A percentile compares a stretch with the other conserved stretches of the same genome.
These are phyloP conservation scores for Pelagia noctiluca DNA, from an alignment of 30 jellyfish, hydroid and myxozoan genomes.

Conservation along the genomic window DNA sequence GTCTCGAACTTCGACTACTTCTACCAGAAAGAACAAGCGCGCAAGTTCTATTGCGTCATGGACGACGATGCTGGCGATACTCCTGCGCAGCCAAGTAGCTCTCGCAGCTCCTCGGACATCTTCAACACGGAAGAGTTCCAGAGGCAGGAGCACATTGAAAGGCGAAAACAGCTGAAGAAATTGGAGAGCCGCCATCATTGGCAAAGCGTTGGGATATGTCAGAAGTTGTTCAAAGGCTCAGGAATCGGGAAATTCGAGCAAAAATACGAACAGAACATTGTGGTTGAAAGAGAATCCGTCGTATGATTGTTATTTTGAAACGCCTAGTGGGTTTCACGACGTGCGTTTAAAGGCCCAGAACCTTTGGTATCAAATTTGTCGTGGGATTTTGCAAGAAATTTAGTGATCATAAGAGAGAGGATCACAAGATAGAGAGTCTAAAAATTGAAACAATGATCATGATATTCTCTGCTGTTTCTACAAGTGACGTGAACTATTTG, in stretches of 20 bases:
- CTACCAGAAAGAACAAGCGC: constrained; percentile 88
- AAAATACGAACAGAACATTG: not conserved
- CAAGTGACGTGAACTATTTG: no score
- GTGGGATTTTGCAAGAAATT: no score
- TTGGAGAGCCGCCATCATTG: constrained; percentile 61
- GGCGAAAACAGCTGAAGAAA: constrained; percentile 73
- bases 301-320: constrained; percentile 46
- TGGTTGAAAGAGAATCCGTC: constrained; percentile 69
- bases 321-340: no score
- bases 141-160: constrained; percentile 70
- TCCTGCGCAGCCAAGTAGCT: no score
- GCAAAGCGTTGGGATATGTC: constrained; percentile 48
- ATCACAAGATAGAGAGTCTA: no score
- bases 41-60: constrained; percentile 72
- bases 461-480: no score
- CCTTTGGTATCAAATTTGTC: no score
- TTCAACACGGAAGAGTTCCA: constrained; percentile 23
- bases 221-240: not conserved
- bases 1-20: constrained; percentile 96
- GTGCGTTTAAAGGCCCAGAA: no score
- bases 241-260: not conserved
- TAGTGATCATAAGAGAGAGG: no score
- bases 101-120: no score
- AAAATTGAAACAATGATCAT: no score
- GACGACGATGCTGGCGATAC: constrained; percentile 5